Conservation (phyloP, 2,797 vertebrate genomes). For the Anisognathus igniventris region DNA sequence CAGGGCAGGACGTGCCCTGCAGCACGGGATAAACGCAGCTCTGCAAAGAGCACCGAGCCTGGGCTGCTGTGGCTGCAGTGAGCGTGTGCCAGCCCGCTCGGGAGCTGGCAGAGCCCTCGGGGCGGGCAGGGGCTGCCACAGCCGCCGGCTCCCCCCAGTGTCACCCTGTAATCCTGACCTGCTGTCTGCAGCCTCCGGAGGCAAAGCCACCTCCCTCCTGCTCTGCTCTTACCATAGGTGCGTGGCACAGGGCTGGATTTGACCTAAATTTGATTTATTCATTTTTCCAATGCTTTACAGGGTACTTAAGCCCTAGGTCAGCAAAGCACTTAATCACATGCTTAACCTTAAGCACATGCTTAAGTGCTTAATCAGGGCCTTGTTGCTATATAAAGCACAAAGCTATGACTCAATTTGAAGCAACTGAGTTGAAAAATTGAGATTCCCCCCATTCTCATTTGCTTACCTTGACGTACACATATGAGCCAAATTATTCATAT, state of each 20-base stretch:
- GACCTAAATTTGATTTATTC: constrained; percentile 67
- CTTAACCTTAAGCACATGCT: constrained; percentile 66
- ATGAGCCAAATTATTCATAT: neutral
- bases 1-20: neutral
- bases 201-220: constrained; percentile 10
- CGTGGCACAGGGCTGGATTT: constrained; percentile 1
- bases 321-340: constrained; percentile 61
- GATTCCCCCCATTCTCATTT: neutral
- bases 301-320: constrained; percentile 60
- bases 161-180: constrained; percentile 34
- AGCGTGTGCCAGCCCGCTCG: constrained; percentile 2
- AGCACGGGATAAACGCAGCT: rapidly evolving
- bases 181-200: neutral
- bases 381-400: constrained; percentile 48
- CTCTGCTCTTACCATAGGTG: constrained; percentile 23
- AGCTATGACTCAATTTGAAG: constrained; percentile 26
- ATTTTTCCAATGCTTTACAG: constrained; percentile 54
- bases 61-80: neutral
- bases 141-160: neutral
- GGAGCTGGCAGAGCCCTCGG: neutral
- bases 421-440: neutral
- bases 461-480: neutral
- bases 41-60: neutral
- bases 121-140: neutral
- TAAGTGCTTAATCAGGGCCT: constrained; percentile 61